Base-by-base conservation (phyloP, 2,797 vertebrate species). In the Clarias fuscus region DNA sequence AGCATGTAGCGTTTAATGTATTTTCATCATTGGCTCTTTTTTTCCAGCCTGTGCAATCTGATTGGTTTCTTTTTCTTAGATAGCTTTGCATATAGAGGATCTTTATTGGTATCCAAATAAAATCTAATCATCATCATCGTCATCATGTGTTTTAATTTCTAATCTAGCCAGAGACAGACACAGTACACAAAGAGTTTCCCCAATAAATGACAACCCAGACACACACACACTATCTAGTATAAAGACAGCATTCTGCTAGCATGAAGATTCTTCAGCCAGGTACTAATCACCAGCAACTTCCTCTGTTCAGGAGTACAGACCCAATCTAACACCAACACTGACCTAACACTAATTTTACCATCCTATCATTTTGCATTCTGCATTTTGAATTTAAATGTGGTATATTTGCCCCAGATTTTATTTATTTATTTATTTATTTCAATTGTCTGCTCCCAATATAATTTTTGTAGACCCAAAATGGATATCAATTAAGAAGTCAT, bases 61-160 rank as follows among this genome's bases (percentile, higher is more conserved):
- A 91, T 86, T 75, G 59, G 82, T 86, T 77, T 85, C 83, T 86
- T 70, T 10, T 33, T 27, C 20, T 43, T 48, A 75, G 30, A 37
- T 86, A 68, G 27, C 27, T 83, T 58, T 79, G 43, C 61, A 86
- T 86, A 17, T 37, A 71, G 22, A 82, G 15, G n/a, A 70, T 8
- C n/a, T 37, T 56, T 78, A 13, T 64, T 13, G 5, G 2, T 27
- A 92, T 89, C 88, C 91, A 93, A 93, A 86, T 88, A 86, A 90
- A 40, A 15, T 86, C 85, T 33, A 83, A 89, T 89, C 73, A 90
- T 80, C 68, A 85, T n/a, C n/a, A n/a, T n/a, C n/a, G n/a, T n/a
- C n/a, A n/a, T 84, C 48, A 58, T 84, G 78, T 22, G 48, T 76
- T 27, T 13, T 62, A 17, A 27, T 30, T 84, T 84, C 61, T 81